Evolutionary conservation across 2,113 vertebrate genomes (phyloP).

Genomic region (Anolis carolinensis): DNA sequence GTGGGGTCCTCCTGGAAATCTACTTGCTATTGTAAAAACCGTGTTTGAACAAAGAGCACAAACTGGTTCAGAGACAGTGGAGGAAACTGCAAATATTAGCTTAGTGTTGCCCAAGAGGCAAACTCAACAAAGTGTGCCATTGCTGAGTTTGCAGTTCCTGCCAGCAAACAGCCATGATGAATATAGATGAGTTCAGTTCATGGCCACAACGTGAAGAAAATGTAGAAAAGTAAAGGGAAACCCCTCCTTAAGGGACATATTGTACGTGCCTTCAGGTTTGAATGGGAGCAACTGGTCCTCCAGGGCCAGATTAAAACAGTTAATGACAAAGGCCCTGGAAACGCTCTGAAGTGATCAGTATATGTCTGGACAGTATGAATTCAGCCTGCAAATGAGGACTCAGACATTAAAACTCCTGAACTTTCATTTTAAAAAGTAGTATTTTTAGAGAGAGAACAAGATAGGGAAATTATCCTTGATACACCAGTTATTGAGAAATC

Average conservation of each 20-base stretch:
- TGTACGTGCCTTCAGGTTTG: not conserved
- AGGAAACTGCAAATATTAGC: not conserved
- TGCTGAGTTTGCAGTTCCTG: not conserved
- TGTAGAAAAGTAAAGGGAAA: not conserved
- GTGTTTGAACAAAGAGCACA: not conserved
- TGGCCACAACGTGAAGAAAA: not conserved
- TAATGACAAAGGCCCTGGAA: not conserved
- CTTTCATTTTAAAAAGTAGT: too few species aligned
- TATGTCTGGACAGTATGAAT: not conserved
- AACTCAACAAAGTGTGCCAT: not conserved
- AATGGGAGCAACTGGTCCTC: not conserved
- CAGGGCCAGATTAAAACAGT: not conserved
- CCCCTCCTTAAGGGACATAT: not conserved
- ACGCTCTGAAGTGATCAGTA: not conserved
- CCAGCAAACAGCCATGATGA: not conserved
- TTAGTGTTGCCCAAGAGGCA: not conserved
- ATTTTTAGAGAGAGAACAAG: too few species aligned
- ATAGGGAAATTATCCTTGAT: too few species aligned
- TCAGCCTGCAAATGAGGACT: not conserved
- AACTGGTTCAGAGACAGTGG: not conserved
- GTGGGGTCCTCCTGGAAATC: not conserved
- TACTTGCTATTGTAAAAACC: not conserved
- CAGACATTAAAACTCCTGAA: not conserved
- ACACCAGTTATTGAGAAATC: too few species aligned
- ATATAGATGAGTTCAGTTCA: not conserved